phyloP scores from a whole-genome alignment of 2,888 invertebrate genomes.

The Apodemia mormo region DNA sequence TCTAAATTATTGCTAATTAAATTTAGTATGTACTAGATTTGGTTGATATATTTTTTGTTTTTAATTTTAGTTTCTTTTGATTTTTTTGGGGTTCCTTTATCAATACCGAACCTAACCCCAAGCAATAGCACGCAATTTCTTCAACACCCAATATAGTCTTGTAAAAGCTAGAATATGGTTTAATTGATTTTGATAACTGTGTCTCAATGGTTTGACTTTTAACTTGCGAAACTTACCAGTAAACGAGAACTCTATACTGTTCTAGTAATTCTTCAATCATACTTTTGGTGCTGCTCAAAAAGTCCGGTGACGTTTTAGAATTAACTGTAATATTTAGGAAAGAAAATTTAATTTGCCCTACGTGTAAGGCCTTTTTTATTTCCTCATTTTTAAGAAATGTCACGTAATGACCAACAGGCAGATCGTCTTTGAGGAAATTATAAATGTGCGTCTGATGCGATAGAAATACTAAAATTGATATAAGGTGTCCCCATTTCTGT shows the following conservation, averaged over 20 bases:
- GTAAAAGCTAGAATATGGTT: slow-evolving; percentile 20
- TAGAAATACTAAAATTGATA: slow-evolving; percentile 50
- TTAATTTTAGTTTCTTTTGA: no score
- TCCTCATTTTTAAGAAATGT: slow-evolving; percentile 48
- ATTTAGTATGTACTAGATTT: no score
- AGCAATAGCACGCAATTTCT: no score
- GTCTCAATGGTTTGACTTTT: no score
- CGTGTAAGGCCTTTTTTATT: slow-evolving; percentile 63
- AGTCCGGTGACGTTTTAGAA: slow-evolving; percentile 53
- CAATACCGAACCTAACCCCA: no score
- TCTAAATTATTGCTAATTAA: no score
- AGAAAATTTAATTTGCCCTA: slow-evolving; percentile 55
- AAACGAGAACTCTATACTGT: slow-evolving; percentile 60
- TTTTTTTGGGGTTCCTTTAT: no score
- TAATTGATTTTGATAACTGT: no score
- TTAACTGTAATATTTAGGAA: slow-evolving; percentile 64
- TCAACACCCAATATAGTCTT: no score
- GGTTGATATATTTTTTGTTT: no score
- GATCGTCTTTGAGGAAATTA: slow-evolving; percentile 63
- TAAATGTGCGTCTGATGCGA: slow-evolving; percentile 63
- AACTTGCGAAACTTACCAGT: slow-evolving; percentile 48
- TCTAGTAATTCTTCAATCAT: slow-evolving; percentile 59
- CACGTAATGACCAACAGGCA: slow-evolving; percentile 48
- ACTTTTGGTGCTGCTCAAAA: slow-evolving; percentile 56
- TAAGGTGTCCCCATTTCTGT: slow-evolving; percentile 62